Evolutionary conservation across 2,888 invertebrate genomes (phyloP), one percentile per base, ranked within the genome.

Genomic region (Ichneumoninae sp.): DNA sequence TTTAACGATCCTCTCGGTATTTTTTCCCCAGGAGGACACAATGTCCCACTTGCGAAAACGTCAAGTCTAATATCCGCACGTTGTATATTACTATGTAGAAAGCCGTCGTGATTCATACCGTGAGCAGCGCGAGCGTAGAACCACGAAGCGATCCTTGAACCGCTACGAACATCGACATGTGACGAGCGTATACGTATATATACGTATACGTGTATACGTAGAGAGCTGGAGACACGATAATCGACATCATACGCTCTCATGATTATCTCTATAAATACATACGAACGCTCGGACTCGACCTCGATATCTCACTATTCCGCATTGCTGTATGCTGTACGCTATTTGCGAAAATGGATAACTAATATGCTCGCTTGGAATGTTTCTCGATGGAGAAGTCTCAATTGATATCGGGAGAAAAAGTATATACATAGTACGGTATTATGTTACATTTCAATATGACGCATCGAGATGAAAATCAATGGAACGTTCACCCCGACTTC

Each of bases 61-160:
- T 33, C 62, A 13, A 54, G 44, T 66, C 54, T 22, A 8, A 57
- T 26, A 13, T 72, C 65, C 54, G 40, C 60, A 65, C 22, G 26
- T 50, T 19, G 16, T 44, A 62, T 78, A 71, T 40, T n/a, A 50
- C 36, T 52, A n/a, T 60, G 47, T 68, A 54, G 7, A 30, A 52
- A 74, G 57, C 74, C 54, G 74, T 70, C 74, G 66, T 81, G 84
- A 84, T 69, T 84, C 84, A 84, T 81, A 44, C 36, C 74, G 26
- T 19, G 30, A 33, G 57, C 40, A 68, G 72, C 62, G 47, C 69
- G 19, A 60, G 47, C 57, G 22, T 57, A 47, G 75, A 72, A 54
- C 26, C 69, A 33, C 80, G 40, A 75, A 36, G 50, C 78, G 86
- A 87, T 84, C 80, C 78, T 76, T 84, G 77, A 86, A 86, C 83